Percentiles rank a stretch among this genome's conserved stretches.
Conservation (phyloP, 2,888 invertebrate genomes). For the Tuberolachnus salignus region DNA sequence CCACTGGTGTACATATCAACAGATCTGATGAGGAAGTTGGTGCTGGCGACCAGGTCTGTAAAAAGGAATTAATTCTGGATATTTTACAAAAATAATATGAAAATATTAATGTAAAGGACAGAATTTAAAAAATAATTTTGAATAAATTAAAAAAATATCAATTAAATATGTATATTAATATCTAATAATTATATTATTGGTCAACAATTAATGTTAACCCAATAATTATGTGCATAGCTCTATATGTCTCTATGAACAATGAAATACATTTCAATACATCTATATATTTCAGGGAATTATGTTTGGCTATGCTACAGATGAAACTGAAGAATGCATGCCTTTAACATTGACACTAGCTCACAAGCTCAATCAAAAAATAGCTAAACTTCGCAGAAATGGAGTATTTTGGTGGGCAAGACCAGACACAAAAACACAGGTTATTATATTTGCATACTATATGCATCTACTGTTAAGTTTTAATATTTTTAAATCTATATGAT, state of each 20-base stretch:
- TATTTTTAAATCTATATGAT: background rate
- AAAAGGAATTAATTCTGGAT: too few relatives aligned
- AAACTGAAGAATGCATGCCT: constrained; percentile 97
- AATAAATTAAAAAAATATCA: too few relatives aligned
- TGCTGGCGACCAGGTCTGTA: constrained; percentile 99
- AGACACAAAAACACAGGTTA: constrained; percentile 92
- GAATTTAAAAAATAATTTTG: too few relatives aligned
- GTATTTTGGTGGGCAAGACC: constrained; percentile 95
- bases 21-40: constrained; percentile 93
- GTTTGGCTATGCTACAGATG: constrained; percentile 99
- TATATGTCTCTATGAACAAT: constrained; percentile 63
- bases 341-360: constrained; percentile 91
- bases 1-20: constrained; percentile 95
- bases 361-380: constrained; percentile 86
- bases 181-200: too few relatives aligned
- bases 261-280: background rate
- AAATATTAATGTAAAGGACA: too few relatives aligned
- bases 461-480: too few relatives aligned
- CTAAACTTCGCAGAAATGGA: constrained; percentile 84
- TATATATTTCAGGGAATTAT: constrained; percentile 79
- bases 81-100: too few relatives aligned
- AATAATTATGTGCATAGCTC: too few relatives aligned
- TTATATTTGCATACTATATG: too few relatives aligned
- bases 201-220: too few relatives aligned
- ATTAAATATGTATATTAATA: too few relatives aligned